Percentiles rank a stretch among this genome's conserved stretches.
Evolutionary conservation across 2,888 invertebrate species (phyloP).

Genomic region (Clepsis dumicolana): DNA sequence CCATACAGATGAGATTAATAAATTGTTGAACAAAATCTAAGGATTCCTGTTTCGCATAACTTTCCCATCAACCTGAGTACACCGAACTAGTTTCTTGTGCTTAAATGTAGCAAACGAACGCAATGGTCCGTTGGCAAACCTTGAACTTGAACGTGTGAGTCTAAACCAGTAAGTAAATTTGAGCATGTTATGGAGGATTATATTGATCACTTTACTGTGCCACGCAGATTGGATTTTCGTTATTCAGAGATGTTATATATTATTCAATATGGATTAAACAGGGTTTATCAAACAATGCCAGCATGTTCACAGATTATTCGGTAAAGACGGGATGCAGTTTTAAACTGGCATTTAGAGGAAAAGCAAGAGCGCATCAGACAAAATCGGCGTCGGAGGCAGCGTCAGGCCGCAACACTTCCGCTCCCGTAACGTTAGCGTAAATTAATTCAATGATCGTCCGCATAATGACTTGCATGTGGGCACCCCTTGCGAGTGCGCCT

Average conservation of each 20-base stretch:
- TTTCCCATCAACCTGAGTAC: conserved; percentile 6
- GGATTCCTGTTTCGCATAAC: not conserved
- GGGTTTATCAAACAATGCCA: conserved; percentile 13
- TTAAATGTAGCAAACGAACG: conserved; percentile 40
- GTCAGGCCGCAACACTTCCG: conserved; percentile 65
- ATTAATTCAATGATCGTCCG: conserved; percentile 84
- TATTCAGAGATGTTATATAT: conserved; percentile 12
- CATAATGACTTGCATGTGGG: conserved; percentile 83
- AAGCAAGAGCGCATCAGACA: conserved; percentile 43
- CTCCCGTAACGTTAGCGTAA: conserved; percentile 67
- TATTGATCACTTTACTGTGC: conserved; percentile 27
- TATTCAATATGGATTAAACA: conserved; percentile 12
- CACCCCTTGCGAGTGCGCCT: conserved; percentile 66
- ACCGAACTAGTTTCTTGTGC: conserved; percentile 28
- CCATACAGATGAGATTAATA: too few relatives aligned
- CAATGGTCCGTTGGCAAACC: conserved; percentile 38
- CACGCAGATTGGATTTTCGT: conserved; percentile 23
- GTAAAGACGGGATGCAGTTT: not conserved
- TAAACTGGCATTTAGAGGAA: conserved; percentile 16
- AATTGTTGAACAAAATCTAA: not conserved
- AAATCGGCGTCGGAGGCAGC: conserved; percentile 45
- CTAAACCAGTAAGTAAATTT: conserved; percentile 34
- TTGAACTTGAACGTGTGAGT: conserved; percentile 34
- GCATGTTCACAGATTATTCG: not conserved
- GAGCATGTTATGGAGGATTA: conserved; percentile 34